Percentiles rank a stretch among this genome's conserved stretches.
Evolutionary conservation across 2,888 invertebrate genomes (phyloP).

Genomic region (Patella caerulea): DNA sequence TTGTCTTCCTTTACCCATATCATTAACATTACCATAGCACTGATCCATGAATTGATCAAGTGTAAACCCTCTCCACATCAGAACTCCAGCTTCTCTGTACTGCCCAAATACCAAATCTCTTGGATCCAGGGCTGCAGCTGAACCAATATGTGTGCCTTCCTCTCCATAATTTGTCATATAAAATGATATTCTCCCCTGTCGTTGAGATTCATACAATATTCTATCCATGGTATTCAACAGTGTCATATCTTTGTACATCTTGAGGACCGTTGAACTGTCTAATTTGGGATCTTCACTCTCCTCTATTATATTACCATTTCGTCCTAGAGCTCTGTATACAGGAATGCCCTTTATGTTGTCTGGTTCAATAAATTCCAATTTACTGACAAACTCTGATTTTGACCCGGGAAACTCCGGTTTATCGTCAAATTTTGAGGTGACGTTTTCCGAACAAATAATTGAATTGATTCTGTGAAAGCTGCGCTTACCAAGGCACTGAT

Average conservation of each 20-base stretch:
- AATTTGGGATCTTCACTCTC: constrained; percentile 74
- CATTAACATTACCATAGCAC: constrained; percentile 93
- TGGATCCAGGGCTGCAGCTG: constrained; percentile 87
- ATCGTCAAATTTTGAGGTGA: constrained; percentile 48
- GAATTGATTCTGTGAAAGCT: too few species aligned
- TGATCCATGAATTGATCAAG: constrained; percentile 92
- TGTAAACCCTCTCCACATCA: constrained; percentile 91
- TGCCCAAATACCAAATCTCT: constrained; percentile 95
- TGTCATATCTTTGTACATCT: constrained; percentile 95
- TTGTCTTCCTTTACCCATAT: constrained; percentile 89
- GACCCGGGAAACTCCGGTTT: constrained; percentile 78
- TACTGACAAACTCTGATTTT: constrained; percentile 77
- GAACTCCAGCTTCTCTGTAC: constrained; percentile 93
- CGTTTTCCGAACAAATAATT: too few species aligned
- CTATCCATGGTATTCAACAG: constrained; percentile 92
- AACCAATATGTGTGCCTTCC: constrained; percentile 95
- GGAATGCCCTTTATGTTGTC: constrained; percentile 78
- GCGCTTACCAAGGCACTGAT: too few species aligned
- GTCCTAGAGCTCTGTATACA: constrained; percentile 84
- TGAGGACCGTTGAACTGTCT: constrained; percentile 79
- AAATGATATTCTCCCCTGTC: constrained; percentile 97
- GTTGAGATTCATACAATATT: constrained; percentile 95
- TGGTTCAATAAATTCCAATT: constrained; percentile 76
- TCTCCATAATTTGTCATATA: constrained; percentile 99
- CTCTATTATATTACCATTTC: constrained; percentile 77